Percentiles rank a stretch among this genome's conserved stretches.
Evolutionary conservation across 2,113 vertebrate species (phyloP).

Genomic region (Urocolius indicus): DNA sequence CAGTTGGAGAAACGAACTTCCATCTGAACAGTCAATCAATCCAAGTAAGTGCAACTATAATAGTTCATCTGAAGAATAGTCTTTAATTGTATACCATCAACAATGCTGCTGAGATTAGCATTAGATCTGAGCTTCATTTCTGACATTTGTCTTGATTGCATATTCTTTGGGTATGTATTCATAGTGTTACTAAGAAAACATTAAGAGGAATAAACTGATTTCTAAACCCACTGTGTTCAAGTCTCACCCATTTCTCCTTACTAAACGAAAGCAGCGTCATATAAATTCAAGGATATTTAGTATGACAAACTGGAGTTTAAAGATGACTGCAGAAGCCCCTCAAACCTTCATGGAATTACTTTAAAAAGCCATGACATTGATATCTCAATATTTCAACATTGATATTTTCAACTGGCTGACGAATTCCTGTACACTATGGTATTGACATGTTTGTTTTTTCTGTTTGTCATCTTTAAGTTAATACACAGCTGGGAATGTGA

Average conservation of each 20-base stretch:
- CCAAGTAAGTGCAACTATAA: not conserved
- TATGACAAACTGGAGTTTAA: not conserved
- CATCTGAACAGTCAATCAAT: not conserved
- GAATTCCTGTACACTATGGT: not conserved
- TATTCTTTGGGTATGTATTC: not conserved
- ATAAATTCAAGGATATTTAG: not conserved
- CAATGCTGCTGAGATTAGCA: constrained; percentile 14
- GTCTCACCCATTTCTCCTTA: not conserved
- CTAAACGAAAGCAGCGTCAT: not conserved
- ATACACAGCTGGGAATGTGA: not conserved
- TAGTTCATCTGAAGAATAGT: constrained; percentile 3
- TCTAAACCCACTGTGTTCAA: not conserved
- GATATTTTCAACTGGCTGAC: not conserved
- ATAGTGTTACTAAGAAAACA: not conserved
- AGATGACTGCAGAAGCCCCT: not conserved
- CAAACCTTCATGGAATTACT: not conserved
- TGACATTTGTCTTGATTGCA: constrained; percentile 12
- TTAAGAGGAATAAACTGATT: not conserved
- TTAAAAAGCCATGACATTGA: not conserved
- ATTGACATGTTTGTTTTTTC: accelerated
- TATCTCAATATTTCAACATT: not conserved
- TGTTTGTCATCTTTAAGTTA: not conserved
- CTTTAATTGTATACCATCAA: constrained; percentile 1
- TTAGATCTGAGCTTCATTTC: not conserved
- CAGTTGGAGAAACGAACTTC: not conserved